Conservation (phyloP, 2,888 invertebrate species). For the Volucella inanis region DNA sequence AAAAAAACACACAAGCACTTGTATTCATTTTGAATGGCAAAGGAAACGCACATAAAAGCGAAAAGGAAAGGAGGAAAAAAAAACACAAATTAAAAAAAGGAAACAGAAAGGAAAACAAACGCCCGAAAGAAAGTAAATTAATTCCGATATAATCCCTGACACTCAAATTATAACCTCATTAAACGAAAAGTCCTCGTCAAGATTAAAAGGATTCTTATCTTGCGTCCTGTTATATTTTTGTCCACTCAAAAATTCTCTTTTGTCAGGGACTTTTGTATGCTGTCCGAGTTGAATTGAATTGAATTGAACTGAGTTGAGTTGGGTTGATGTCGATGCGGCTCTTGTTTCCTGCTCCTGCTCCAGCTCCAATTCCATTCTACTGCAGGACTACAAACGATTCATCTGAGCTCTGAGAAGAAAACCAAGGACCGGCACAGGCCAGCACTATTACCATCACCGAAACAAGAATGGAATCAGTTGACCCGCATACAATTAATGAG, state of each 20-base stretch:
- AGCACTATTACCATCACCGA: background rate
- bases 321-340: slow-evolving; percentile 58
- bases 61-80: no score
- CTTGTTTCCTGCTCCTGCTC: background rate
- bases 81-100: background rate
- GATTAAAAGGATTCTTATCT: slow-evolving; percentile 74
- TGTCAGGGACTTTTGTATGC: slow-evolving; percentile 17
- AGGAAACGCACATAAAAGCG: no score
- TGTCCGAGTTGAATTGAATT: slow-evolving; percentile 11
- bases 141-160: slow-evolving; percentile 74
- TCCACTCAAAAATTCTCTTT: slow-evolving; percentile 72
- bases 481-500: slow-evolving; percentile 75
- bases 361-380: background rate
- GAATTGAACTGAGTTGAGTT: background rate
- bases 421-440: slow-evolving; percentile 12
- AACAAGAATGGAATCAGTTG: slow-evolving; percentile 69
- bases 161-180: slow-evolving; percentile 75
- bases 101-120: slow-evolving; percentile 33
- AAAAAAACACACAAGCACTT: slow-evolving; percentile 2
- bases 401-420: slow-evolving; percentile 26
- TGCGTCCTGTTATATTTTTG: slow-evolving; percentile 62
- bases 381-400: slow-evolving; percentile 43
- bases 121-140: slow-evolving; percentile 59
- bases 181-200: slow-evolving; percentile 55
- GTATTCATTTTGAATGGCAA: no score